Conservation (phyloP, 2,797 vertebrate species). For the Dromococcyx pavoninus region DNA sequence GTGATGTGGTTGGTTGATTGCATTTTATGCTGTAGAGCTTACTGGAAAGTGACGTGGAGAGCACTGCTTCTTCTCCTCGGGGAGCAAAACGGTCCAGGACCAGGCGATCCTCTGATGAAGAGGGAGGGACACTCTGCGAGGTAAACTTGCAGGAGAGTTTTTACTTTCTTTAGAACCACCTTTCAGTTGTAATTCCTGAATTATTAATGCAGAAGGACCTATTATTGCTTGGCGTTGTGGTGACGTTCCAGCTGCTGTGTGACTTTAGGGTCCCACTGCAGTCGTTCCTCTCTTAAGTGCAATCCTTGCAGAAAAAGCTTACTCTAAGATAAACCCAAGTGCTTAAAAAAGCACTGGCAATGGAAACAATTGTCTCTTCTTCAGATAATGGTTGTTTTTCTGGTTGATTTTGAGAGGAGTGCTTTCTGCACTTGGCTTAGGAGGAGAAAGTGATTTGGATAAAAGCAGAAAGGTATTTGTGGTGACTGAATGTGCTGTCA, state of each 20-base stretch:
- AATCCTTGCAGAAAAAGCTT: not conserved
- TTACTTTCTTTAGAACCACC: not conserved
- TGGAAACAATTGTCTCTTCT: not conserved
- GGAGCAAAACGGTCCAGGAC: slow-evolving; percentile 64
- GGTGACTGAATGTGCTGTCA: not conserved
- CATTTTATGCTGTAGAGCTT: slow-evolving; percentile 75
- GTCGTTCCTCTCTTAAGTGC: not conserved
- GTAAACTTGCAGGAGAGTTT: not conserved
- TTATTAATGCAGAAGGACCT: accelerated
- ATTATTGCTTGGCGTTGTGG: accelerated
- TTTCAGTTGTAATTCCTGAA: not conserved
- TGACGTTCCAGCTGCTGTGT: accelerated
- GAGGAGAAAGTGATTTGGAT: not conserved
- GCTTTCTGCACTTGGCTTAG: not conserved
- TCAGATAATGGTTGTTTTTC: not conserved
- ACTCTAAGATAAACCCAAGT: not conserved
- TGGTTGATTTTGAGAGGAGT: not conserved
- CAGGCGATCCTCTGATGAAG: slow-evolving; percentile 73
- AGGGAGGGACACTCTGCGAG: slow-evolving; percentile 62
- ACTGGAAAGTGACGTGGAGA: slow-evolving; percentile 91
- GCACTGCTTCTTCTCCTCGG: slow-evolving; percentile 85
- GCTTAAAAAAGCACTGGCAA: not conserved
- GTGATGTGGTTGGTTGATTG: not conserved
- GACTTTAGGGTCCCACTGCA: not conserved
- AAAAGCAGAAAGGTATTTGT: not conserved